Conservation (phyloP, 2,113 vertebrate species). For the Collichthys lucidus region DNA sequence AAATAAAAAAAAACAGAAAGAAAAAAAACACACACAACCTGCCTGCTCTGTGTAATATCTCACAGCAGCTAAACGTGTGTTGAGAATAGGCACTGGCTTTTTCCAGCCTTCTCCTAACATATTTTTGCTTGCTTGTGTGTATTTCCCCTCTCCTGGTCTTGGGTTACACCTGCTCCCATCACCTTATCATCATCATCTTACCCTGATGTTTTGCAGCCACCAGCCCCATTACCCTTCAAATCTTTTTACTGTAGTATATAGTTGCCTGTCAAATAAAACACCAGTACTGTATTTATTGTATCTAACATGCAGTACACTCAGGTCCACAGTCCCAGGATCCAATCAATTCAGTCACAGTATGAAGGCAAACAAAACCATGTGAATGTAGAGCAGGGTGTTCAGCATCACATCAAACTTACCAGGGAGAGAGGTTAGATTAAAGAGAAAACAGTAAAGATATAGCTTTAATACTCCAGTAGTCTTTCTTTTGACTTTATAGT, state of each 20-base stretch:
- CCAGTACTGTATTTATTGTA: background rate
- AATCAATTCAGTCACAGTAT: constrained; percentile 4
- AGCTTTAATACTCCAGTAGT: background rate
- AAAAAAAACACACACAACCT: background rate
- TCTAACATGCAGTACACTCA: background rate
- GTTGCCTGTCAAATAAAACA: background rate
- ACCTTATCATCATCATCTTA: no score
- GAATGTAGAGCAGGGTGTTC: background rate
- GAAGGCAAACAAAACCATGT: background rate
- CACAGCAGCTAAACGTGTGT: background rate
- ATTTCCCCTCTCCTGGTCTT: background rate
- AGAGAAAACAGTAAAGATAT: background rate
- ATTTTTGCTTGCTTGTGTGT: background rate
- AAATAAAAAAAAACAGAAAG: background rate
- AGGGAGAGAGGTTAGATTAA: background rate
- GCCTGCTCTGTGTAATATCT: background rate
- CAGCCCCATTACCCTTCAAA: no score
- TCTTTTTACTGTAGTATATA: background rate
- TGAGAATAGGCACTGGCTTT: background rate
- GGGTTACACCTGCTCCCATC: background rate
- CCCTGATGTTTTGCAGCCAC: no score
- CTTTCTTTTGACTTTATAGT: background rate
- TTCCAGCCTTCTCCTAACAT: background rate
- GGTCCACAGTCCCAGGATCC: background rate
- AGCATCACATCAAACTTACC: background rate